Percentiles rank a stretch among this genome's conserved stretches.
Evolutionary conservation across 2,797 vertebrate species (phyloP).

Genomic region (Semotilus atromaculatus): DNA sequence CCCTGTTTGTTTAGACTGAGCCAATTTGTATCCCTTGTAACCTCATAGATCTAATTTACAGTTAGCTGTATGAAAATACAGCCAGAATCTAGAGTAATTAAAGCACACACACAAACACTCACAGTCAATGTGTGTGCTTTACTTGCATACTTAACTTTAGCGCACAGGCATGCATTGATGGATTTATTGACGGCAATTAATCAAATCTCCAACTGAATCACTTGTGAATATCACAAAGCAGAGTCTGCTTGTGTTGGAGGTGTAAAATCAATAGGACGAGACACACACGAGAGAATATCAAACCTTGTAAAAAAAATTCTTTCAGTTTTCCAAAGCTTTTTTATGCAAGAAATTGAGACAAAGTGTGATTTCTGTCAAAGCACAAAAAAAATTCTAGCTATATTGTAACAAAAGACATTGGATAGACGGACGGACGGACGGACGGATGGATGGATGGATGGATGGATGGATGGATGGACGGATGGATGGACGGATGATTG

Average conservation of each 20-base stretch:
- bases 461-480: too few species aligned
- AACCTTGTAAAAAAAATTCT: too few species aligned
- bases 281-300: slow-evolving; percentile 50
- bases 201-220: slow-evolving; percentile 74
- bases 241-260: slow-evolving; percentile 19
- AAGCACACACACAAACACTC: slow-evolving; percentile 37
- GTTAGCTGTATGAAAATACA: slow-evolving; percentile 35
- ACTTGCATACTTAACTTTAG: slow-evolving; percentile 68
- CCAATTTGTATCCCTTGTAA: slow-evolving; percentile 39
- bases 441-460: too few species aligned
- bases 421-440: too few species aligned
- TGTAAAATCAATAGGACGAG: slow-evolving; percentile 40
- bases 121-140: slow-evolving; percentile 36
- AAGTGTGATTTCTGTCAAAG: neutral
- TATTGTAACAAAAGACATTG: neutral
- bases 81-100: neutral
- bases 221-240: slow-evolving; percentile 60
- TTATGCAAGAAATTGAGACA: neutral
- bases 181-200: slow-evolving; percentile 76
- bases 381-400: neutral
- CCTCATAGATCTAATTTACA: slow-evolving; percentile 38
- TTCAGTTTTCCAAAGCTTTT: neutral
- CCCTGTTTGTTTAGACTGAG: slow-evolving; percentile 27
- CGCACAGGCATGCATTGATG: slow-evolving; percentile 70
- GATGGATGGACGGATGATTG: too few species aligned